These are phyloP conservation scores for Rhagonycha fulva DNA, from an alignment of 2,888 invertebrate genomes.

Conservation along the genomic window DNA sequence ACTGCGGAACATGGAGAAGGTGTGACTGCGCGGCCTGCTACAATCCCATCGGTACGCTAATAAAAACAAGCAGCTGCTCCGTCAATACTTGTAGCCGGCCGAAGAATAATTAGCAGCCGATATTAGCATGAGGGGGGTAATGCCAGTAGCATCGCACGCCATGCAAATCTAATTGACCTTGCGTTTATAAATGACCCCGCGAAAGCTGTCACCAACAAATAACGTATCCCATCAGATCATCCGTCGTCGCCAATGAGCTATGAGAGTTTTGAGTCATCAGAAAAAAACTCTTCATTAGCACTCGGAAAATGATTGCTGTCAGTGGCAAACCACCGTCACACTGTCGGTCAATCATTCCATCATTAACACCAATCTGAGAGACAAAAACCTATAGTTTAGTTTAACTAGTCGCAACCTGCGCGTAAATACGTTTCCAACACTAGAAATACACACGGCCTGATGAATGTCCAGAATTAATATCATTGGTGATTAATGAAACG, in stretches of 20 bases:
- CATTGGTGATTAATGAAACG: slow-evolving; percentile 50
- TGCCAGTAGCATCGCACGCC: slow-evolving; percentile 33
- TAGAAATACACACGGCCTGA: slow-evolving; percentile 47
- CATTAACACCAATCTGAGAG: slow-evolving; percentile 41
- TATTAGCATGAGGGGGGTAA: slow-evolving; percentile 45
- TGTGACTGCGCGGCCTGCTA: slow-evolving; percentile 53
- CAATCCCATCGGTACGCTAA: slow-evolving; percentile 51
- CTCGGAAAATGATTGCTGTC: slow-evolving; percentile 56
- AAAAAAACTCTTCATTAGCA: slow-evolving; percentile 57
- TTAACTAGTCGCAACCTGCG: slow-evolving; percentile 37
- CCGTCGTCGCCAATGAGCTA: slow-evolving; percentile 52
- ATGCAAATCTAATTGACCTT: slow-evolving; percentile 56
- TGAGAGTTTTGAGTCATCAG: slow-evolving; percentile 50
- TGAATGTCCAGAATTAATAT: slow-evolving; percentile 52
- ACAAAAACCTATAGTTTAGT: slow-evolving; percentile 35
- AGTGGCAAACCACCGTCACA: slow-evolving; percentile 47
- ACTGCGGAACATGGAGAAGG: slow-evolving; percentile 56
- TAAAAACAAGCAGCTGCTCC: slow-evolving; percentile 54
- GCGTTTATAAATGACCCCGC: slow-evolving; percentile 54
- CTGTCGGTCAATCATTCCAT: slow-evolving; percentile 52
- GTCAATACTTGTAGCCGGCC: slow-evolving; percentile 50
- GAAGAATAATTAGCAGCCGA: slow-evolving; percentile 52
- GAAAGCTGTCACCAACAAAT: slow-evolving; percentile 54
- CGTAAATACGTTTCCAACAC: slow-evolving; percentile 17
- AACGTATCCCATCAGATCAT: slow-evolving; percentile 53